These are phyloP conservation scores for Cebidichthys violaceus DNA, from an alignment of 2,113 vertebrate genomes.

Conservation along the genomic window DNA sequence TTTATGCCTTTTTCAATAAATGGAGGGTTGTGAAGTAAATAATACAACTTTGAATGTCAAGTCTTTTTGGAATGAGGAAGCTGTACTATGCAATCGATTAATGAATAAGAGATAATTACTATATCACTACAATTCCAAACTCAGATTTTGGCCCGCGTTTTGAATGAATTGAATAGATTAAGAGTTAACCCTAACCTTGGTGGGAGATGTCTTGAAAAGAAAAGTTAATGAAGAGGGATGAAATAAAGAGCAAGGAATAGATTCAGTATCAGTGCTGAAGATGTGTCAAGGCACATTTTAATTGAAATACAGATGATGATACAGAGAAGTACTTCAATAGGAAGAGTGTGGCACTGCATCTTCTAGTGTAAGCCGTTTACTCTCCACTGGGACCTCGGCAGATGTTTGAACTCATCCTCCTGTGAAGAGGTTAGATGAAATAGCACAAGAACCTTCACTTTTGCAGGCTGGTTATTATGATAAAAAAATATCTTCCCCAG, in stretches of 20 bases:
- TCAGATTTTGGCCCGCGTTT: conserved; percentile 39
- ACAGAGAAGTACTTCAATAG: conserved; percentile 8
- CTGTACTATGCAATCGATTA: conserved; percentile 40
- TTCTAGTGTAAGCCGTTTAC: conserved; percentile 22
- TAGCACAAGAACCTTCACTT: conserved; percentile 16
- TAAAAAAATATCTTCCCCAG: conserved; percentile 6
- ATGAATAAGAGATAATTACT: conserved; percentile 58
- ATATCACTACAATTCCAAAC: conserved; percentile 45
- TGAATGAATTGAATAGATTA: conserved; percentile 52
- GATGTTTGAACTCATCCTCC: conserved; percentile 44
- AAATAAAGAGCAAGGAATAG: conserved; percentile 5
- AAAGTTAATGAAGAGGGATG: conserved; percentile 40
- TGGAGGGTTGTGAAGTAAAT: conserved; percentile 11
- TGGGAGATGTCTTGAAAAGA: conserved; percentile 43
- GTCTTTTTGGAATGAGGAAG: conserved; percentile 21
- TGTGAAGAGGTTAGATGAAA: conserved; percentile 38
- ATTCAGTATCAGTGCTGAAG: conserved; percentile 35
- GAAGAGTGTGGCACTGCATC: background rate
- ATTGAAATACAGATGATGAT: conserved; percentile 43
- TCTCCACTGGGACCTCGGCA: conserved; percentile 22
- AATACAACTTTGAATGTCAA: conserved; percentile 22
- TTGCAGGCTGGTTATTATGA: conserved; percentile 17
- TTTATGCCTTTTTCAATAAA: conserved; percentile 17
- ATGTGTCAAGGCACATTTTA: conserved; percentile 40
- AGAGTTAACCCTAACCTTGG: conserved; percentile 45